These are phyloP conservation scores for Limnephilus rhombicus DNA, from an alignment of 2,888 invertebrate species.

Conservation along the genomic window DNA sequence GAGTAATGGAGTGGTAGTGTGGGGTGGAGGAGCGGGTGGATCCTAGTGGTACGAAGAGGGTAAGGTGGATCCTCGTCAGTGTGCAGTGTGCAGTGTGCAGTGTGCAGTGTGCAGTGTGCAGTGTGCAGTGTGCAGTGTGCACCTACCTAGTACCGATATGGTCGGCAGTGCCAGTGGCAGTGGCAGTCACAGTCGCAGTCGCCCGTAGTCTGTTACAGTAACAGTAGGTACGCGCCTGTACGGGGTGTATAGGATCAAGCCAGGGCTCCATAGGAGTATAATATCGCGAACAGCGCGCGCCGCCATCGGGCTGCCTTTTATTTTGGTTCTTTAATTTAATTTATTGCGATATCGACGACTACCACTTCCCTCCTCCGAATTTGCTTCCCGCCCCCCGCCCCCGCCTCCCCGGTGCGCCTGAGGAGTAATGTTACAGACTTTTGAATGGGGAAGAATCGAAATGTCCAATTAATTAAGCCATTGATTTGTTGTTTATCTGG, in stretches of 20 bases:
- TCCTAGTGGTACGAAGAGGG: background rate
- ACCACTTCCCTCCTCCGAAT: slow-evolving; percentile 50
- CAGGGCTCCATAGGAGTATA: background rate
- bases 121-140: background rate
- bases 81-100: background rate
- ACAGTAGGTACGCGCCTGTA: background rate
- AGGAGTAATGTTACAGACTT: slow-evolving; percentile 63
- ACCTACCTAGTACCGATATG: background rate
- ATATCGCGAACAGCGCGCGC: slow-evolving; percentile 42
- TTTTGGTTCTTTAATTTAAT: slow-evolving; percentile 63
- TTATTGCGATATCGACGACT: slow-evolving; percentile 63
- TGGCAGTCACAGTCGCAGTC: background rate
- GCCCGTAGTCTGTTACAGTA: background rate
- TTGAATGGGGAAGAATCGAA: slow-evolving; percentile 65
- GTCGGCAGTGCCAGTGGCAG: background rate
- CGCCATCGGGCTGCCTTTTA: slow-evolving; percentile 45
- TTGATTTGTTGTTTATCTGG: slow-evolving; percentile 66
- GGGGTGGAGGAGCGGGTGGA: background rate
- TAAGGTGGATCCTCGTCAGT: background rate
- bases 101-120: no score
- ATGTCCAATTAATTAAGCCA: slow-evolving; percentile 67
- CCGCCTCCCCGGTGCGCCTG: background rate
- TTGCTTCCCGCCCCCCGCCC: slow-evolving; percentile 49
- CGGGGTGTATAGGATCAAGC: background rate
- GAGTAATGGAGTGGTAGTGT: background rate